Base-by-base conservation (phyloP, 2,113 vertebrate species). In the Sterrhoptilus dennistouni region DNA sequence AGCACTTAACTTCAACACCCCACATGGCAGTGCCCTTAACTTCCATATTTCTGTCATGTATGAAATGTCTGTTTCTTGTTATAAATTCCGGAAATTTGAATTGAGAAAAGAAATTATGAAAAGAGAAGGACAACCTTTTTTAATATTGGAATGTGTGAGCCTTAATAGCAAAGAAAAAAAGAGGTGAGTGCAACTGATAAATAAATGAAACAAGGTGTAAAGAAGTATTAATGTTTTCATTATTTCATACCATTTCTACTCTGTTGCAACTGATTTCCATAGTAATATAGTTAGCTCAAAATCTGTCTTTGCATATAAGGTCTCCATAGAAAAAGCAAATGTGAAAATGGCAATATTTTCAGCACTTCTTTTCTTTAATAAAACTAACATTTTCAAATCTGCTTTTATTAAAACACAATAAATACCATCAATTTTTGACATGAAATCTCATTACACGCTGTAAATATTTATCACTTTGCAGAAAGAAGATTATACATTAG, bases 401-500 rank as follows among this genome's bases (percentile, higher is more conserved):
- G 83, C 95, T 97, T 98, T 98, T 98, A 98, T 98, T 98, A 98
- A 98, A 98, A 97, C 96, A 97, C 92, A 97, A 98, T 98, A 98
- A 98, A 98, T 98, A 97, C 88, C 97, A 98, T 98, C 98, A 98
- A 97, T 97, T 98, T 98, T 97, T 98, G 97, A 98, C 98, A 97
- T 70, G 89, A 97, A 98, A 98, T 98, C 96, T 98, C 96, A 98
- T 98, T 98, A 98, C 88, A 92, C 83, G 96, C 96, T 98, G 97
- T 98, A 98, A 98, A 98, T 98, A 98, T 98, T 98, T 98, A 98
- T 98, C 97, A 97, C 96, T 97, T 97, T 97, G 97, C 90, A 85
- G 89, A 96, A 95, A 94, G 93, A 98, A 98, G 97, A 97, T 97
- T 97, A 97, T 96, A 95, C 94, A 93, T 96, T 97, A 97, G 97